Percentiles rank a stretch among this genome's conserved stretches.
phyloP scores from a whole-genome alignment of 2,888 invertebrate species.

The Diplolepis rosae region DNA sequence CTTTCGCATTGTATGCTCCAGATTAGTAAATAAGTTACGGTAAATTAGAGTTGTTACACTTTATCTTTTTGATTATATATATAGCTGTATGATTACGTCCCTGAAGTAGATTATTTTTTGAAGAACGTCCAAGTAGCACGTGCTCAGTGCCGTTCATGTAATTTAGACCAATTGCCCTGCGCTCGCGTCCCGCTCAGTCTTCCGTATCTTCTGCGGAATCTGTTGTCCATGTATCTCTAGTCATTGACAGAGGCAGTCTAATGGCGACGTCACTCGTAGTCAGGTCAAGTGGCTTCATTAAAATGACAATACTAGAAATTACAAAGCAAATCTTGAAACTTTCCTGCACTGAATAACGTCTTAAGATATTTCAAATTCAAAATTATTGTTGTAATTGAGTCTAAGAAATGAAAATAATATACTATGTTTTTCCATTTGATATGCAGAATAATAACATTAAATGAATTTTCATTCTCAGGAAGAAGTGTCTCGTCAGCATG shows the following conservation, averaged over 20 bases:
- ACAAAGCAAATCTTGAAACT: slow-evolving; percentile 26
- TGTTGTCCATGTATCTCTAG: neutral
- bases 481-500: slow-evolving; percentile 47
- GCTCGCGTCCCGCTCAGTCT: slow-evolving; percentile 61
- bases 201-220: slow-evolving; percentile 35
- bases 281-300: slow-evolving; percentile 60
- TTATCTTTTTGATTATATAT: neutral
- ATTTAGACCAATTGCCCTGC: slow-evolving; percentile 64
- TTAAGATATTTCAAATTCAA: neutral
- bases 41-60: neutral
- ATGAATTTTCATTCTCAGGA: slow-evolving; percentile 48
- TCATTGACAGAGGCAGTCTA: slow-evolving; percentile 27
- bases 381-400: neutral
- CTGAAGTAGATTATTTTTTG: slow-evolving; percentile 57
- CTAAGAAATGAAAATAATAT: neutral
- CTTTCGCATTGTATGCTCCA: neutral
- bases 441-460: neutral
- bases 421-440: neutral
- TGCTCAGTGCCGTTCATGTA: slow-evolving; percentile 53
- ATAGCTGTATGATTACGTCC: slow-evolving; percentile 40
- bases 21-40: neutral
- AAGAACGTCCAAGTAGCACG: slow-evolving; percentile 53
- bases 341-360: neutral
- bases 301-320: slow-evolving; percentile 52
- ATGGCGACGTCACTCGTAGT: slow-evolving; percentile 58